These are phyloP conservation scores for Villa cingulata DNA, from an alignment of 2,888 invertebrate species.

Conservation along the genomic window DNA sequence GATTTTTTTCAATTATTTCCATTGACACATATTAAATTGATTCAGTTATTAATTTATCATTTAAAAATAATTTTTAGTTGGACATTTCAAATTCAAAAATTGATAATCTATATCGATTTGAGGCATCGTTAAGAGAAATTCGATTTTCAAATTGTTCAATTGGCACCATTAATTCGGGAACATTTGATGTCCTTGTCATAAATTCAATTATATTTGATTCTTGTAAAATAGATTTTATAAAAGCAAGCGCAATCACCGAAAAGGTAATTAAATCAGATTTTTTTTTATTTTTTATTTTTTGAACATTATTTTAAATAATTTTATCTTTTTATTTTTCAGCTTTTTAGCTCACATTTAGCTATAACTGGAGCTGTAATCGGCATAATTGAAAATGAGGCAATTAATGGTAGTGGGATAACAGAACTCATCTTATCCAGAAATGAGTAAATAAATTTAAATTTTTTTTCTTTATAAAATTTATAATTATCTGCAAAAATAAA, in stretches of 20 bases:
- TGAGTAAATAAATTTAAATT: constrained; percentile 18
- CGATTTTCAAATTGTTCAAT: constrained; percentile 27
- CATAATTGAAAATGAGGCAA: constrained; percentile 30
- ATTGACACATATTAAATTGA: no score
- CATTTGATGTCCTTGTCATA: constrained; percentile 32
- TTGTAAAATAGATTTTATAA: constrained; percentile 28
- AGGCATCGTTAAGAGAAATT: constrained; percentile 28
- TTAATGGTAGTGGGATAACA: constrained; percentile 31
- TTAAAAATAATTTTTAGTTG: constrained; percentile 18
- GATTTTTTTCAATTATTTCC: neutral
- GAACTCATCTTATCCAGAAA: constrained; percentile 26
- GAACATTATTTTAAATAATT: no score
- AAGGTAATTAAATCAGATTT: constrained; percentile 24
- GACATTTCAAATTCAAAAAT: constrained; percentile 25
- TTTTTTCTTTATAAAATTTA: neutral
- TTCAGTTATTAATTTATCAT: constrained; percentile 1
- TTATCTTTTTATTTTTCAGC: constrained; percentile 15
- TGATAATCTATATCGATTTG: constrained; percentile 25
- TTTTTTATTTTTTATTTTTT: neutral
- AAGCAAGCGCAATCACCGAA: constrained; percentile 28
- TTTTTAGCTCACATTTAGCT: constrained; percentile 25
- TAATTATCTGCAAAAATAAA: no score
- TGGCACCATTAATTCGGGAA: constrained; percentile 22
- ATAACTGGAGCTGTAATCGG: constrained; percentile 29
- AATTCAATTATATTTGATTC: constrained; percentile 27